Conservation (phyloP, 2,888 invertebrate genomes). For the Microctonus hyperodae region DNA sequence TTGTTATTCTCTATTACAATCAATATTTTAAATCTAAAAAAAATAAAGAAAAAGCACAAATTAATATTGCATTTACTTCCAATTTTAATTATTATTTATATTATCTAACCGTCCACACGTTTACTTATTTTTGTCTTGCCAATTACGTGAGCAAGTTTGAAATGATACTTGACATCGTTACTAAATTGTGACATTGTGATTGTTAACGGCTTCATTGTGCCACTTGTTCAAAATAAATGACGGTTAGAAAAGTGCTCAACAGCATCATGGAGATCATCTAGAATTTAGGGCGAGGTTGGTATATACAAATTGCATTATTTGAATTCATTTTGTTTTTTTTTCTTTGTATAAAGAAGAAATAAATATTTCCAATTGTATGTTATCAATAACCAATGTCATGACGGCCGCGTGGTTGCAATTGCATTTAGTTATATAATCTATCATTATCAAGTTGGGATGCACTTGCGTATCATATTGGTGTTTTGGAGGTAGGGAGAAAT, state of each 20-base stretch:
- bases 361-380: neutral
- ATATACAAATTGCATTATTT: neutral
- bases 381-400: neutral
- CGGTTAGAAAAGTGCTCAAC: neutral
- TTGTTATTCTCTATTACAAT: neutral
- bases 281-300: constrained; percentile 16
- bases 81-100: neutral
- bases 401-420: constrained; percentile 14
- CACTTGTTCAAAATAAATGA: neutral
- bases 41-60: neutral
- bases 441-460: constrained; percentile 8
- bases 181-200: constrained; percentile 8
- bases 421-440: constrained; percentile 9
- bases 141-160: constrained; percentile 11
- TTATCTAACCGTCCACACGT: neutral
- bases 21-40: neutral
- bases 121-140: neutral
- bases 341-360: neutral
- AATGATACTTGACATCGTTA: constrained; percentile 21
- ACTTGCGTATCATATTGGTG: constrained; percentile 9
- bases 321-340: neutral
- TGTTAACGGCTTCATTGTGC: neutral
- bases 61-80: neutral
- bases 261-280: constrained; percentile 7
- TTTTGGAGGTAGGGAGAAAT: neutral